Evolutionary conservation across 2,113 vertebrate species (phyloP).

Genomic region (Piliocolobus tephrosceles): DNA sequence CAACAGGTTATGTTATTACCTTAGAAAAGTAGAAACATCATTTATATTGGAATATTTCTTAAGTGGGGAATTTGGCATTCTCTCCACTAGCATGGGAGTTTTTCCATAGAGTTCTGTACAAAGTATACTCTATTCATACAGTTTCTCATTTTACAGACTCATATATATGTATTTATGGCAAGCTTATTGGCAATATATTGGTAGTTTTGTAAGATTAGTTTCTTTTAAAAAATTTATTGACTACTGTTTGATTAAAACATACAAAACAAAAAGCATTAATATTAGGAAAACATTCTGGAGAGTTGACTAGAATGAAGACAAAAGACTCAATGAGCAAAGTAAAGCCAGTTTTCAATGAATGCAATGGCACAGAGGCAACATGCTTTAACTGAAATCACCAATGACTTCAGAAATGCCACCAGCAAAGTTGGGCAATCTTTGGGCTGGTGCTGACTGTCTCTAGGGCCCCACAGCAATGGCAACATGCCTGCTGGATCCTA

Average conservation of each 20-base stretch:
- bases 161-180: neutral
- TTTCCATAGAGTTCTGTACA: conserved; percentile 2
- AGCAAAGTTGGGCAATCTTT: conserved; percentile 2
- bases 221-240: neutral
- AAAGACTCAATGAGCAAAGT: neutral
- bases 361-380: neutral
- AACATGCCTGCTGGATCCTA: neutral
- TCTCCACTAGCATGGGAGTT: neutral
- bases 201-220: neutral
- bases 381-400: neutral
- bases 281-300: conserved; percentile 11
- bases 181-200: neutral
- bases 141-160: conserved; percentile 16
- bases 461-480: neutral
- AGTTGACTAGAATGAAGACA: neutral
- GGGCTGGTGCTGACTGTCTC: neutral
- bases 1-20: neutral
- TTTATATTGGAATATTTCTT: neutral
- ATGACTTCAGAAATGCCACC: conserved; percentile 22
- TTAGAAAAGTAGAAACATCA: conserved; percentile 8
- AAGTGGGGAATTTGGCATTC: neutral
- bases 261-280: neutral
- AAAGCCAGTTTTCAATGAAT: conserved; percentile 24
- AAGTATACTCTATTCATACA: neutral
- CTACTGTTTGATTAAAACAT: conserved; percentile 15